phyloP scores from a whole-genome alignment of 2,888 invertebrate genomes.

The Drosophila austrosaltans region DNA sequence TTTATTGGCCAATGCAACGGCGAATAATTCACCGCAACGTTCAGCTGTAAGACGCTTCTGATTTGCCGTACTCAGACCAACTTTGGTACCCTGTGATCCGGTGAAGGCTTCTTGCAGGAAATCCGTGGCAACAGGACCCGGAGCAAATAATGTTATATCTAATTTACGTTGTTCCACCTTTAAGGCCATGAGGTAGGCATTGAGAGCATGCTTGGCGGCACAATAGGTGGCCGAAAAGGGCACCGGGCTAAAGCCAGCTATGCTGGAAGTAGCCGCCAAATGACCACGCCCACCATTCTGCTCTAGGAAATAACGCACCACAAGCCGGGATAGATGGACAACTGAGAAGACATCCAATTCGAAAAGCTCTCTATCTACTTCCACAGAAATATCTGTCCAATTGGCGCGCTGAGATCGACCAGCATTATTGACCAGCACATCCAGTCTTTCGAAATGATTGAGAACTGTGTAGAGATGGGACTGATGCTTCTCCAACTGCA shows the following conservation, averaged over 20 bases:
- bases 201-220: constrained; percentile 90
- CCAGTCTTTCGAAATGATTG: constrained; percentile 88
- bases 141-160: constrained; percentile 88
- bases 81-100: constrained; percentile 85
- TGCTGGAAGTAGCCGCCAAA: constrained; percentile 89
- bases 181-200: constrained; percentile 90
- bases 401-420: constrained; percentile 90
- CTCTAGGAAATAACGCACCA: constrained; percentile 86
- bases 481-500: constrained; percentile 86
- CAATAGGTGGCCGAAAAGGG: constrained; percentile 89
- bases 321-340: constrained; percentile 88
- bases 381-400: constrained; percentile 88
- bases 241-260: constrained; percentile 88
- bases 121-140: constrained; percentile 90
- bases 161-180: constrained; percentile 85
- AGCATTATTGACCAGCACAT: constrained; percentile 92
- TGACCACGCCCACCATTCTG: constrained; percentile 85
- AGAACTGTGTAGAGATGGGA: constrained; percentile 86
- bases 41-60: constrained; percentile 85
- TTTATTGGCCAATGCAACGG: constrained; percentile 86
- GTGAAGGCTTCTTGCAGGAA: constrained; percentile 89
- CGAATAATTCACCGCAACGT: constrained; percentile 86
- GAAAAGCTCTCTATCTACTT: constrained; percentile 90
- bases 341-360: constrained; percentile 91
- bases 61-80: constrained; percentile 81